phyloP scores from a whole-genome alignment of 2,888 invertebrate genomes.

The Leptopilina syphax region DNA sequence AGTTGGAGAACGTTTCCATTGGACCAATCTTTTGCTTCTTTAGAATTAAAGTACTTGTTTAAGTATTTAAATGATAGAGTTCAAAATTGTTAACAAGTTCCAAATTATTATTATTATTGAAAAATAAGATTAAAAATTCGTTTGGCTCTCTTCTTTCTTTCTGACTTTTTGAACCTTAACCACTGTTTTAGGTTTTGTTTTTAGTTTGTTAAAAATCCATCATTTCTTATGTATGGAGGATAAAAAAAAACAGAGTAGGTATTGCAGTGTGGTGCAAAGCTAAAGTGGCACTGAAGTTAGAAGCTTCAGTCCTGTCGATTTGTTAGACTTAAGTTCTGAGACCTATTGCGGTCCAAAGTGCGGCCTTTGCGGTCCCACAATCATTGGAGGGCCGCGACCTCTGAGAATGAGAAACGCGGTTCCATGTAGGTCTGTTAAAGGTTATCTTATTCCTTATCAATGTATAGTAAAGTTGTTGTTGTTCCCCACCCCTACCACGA shows the following conservation, averaged over 20 bases:
- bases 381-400: slow-evolving; percentile 57
- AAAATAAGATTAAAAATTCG: too few relatives aligned
- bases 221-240: background rate
- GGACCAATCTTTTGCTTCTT: background rate
- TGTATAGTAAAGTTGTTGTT: slow-evolving; percentile 14
- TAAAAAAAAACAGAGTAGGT: slow-evolving; percentile 46
- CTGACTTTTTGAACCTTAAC: too few relatives aligned
- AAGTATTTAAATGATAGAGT: background rate
- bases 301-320: slow-evolving; percentile 66
- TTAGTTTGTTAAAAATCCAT: slow-evolving; percentile 53
- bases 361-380: slow-evolving; percentile 55
- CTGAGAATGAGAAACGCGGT: slow-evolving; percentile 38
- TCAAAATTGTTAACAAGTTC: too few relatives aligned
- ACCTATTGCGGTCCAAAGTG: slow-evolving; percentile 56
- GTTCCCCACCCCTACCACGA: background rate
- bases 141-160: too few relatives aligned
- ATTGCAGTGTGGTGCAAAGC: slow-evolving; percentile 70
- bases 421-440: slow-evolving; percentile 31
- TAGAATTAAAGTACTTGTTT: background rate
- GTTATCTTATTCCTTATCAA: slow-evolving; percentile 35
- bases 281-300: slow-evolving; percentile 72
- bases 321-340: slow-evolving; percentile 63
- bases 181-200: background rate
- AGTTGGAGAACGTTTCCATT: background rate
- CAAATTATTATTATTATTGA: too few relatives aligned